These are phyloP conservation scores for Ischnus inquisitorius DNA, from an alignment of 2,888 invertebrate genomes.

Conservation along the genomic window DNA sequence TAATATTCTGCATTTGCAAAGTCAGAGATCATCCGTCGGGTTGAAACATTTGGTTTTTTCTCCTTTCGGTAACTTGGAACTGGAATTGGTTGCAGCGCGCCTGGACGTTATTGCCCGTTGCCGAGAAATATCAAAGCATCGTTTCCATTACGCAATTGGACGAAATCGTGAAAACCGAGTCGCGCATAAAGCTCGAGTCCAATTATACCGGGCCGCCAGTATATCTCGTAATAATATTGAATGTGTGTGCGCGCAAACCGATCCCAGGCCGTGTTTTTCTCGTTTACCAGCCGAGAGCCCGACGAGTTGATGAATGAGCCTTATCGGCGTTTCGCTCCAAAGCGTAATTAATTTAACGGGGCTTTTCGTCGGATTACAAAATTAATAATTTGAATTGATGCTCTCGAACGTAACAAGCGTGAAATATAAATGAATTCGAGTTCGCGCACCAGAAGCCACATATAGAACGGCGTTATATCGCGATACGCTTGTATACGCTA, in stretches of 20 bases:
- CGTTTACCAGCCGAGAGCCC: conserved; percentile 29
- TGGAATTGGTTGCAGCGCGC: background rate
- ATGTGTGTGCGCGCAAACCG: background rate
- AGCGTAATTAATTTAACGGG: conserved; percentile 62
- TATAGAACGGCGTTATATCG: background rate
- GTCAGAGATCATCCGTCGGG: no score
- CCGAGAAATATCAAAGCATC: conserved; percentile 22
- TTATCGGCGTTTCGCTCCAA: conserved; percentile 34
- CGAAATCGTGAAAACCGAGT: background rate
- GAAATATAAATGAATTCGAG: conserved; percentile 59
- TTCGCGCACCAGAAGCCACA: background rate
- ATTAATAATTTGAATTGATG: conserved; percentile 63
- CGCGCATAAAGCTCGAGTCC: background rate
- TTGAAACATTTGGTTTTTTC: no score
- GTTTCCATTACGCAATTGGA: conserved; percentile 27
- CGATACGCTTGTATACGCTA: background rate
- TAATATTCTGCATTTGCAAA: no score
- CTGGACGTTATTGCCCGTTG: background rate
- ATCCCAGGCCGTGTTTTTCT: conserved; percentile 38
- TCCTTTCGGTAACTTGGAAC: no score
- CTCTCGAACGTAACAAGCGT: conserved; percentile 45
- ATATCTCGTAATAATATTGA: conserved; percentile 31
- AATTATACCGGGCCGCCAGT: background rate
- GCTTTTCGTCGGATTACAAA: conserved; percentile 60
- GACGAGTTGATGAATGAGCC: conserved; percentile 56